Conservation (phyloP, 2,888 invertebrate species). For the Cepaea hortensis region DNA sequence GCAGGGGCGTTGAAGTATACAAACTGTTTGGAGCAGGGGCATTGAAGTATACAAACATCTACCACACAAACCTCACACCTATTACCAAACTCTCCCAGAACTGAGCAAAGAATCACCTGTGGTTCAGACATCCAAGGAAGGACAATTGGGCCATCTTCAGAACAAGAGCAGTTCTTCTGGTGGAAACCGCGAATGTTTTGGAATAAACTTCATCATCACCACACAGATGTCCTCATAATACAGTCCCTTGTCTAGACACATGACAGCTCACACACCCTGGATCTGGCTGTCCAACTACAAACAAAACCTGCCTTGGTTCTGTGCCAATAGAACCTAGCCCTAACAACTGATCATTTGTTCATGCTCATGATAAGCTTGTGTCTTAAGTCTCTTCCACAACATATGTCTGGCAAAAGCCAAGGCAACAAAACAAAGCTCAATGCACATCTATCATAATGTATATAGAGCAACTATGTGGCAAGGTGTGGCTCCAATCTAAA, state of each 20-base stretch:
- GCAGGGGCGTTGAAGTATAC: too few species aligned
- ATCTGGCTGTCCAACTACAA: background rate
- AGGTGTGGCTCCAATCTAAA: too few species aligned
- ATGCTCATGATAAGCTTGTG: too few species aligned
- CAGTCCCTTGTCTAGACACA: background rate
- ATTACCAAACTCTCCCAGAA: too few species aligned
- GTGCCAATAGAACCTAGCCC: too few species aligned
- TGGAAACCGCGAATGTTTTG: slow-evolving; percentile 59
- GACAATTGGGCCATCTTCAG: slow-evolving; percentile 10
- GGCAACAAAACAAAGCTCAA: too few species aligned
- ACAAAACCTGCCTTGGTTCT: background rate
- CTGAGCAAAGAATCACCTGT: background rate
- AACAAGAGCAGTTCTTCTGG: slow-evolving; percentile 53
- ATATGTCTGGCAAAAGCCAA: background rate
- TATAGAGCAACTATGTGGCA: too few species aligned
- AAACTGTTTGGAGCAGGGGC: too few species aligned
- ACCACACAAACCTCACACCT: too few species aligned
- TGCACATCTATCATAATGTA: too few species aligned
- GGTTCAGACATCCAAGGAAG: slow-evolving; percentile 50
- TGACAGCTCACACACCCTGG: background rate
- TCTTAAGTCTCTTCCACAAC: background rate
- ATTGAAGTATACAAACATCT: too few species aligned
- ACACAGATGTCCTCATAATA: slow-evolving; percentile 1
- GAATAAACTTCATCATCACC: slow-evolving; percentile 49
- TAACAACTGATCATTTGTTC: background rate